Evolutionary conservation across 2,888 invertebrate species (phyloP), one percentile per base, ranked within the genome.

Genomic region (Tupiocoris notatus): DNA sequence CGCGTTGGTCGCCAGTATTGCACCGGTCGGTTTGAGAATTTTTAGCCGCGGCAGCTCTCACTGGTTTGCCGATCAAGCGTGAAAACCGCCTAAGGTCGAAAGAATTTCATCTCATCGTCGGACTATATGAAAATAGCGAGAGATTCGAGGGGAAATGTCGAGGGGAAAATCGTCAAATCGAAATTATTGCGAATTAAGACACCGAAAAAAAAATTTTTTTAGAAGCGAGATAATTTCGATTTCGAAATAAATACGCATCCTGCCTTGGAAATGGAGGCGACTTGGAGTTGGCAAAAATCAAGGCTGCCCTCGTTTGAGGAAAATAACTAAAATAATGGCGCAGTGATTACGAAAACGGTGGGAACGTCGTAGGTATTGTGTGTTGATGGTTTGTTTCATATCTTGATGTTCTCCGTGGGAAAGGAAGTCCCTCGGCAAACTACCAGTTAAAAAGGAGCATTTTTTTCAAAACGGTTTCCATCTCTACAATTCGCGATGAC

Each of bases 1-100:
- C n/a, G n/a, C n/a, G n/a, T n/a, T n/a, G n/a, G n/a, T n/a, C n/a
- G n/a, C 54, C 54, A 67, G 76, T 78, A 78, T 71, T 17, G 78
- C 78, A 75, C 79, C 78, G 79, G 73, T 25, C 77, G 79, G 78
- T 79, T 77, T 79, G 79, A 77, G 78, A 79, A 79, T 68, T 70
- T 78, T 78, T 79, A 68, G 74, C 68, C 54, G 39, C 70, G 61
- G 62, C 59, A 76, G 74, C 71, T 78, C 78, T 78, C 78, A 78
- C 75, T 23, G 17, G 6, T 12, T 39, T 23, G 58, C 2, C 68
- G 9, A 58, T 58, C 58, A 23, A 57, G 57, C 68, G 68, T 54
- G 23, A 68, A 64, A 68, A 56, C 68, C 68, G 58, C 58, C 64
- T 6, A 24, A 24, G 64, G 20, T 24, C 9, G 64, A 64, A 20